phyloP scores from a whole-genome alignment of 2,113 vertebrate genomes.

The Drymodes brunneopygia region DNA sequence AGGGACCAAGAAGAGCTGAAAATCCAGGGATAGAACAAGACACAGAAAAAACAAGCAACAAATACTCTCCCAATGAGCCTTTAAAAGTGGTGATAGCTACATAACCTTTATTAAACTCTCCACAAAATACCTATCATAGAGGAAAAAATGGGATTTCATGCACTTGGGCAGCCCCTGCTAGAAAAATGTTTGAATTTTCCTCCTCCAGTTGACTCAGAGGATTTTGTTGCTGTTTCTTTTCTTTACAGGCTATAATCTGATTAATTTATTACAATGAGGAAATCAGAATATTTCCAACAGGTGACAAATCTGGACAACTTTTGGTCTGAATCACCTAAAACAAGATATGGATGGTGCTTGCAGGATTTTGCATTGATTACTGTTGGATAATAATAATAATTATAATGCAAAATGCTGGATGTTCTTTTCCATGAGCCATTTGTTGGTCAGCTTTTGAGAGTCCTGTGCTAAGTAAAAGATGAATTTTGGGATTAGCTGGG shows the following conservation, averaged over 20 bases:
- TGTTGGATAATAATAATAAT: neutral
- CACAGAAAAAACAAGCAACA: neutral
- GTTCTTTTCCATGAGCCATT: neutral
- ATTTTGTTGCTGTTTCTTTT: neutral
- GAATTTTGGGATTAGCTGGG: neutral
- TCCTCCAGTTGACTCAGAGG: neutral
- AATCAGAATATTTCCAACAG: neutral
- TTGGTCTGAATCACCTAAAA: neutral
- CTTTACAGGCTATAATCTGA: neutral
- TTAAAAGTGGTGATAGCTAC: neutral
- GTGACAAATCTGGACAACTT: neutral
- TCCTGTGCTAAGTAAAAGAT: neutral
- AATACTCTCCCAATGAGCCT: neutral
- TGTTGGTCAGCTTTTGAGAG: neutral
- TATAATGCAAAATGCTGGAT: neutral
- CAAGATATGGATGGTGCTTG: neutral
- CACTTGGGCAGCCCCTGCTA: neutral
- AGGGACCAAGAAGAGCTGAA: neutral
- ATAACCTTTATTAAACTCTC: neutral
- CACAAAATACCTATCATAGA: neutral
- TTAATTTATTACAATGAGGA: neutral
- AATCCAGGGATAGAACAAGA: neutral
- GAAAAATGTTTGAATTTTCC: neutral
- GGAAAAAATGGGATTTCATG: neutral
- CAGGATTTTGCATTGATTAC: neutral